Base-by-base conservation (phyloP, 2,888 invertebrate genomes). In the Gymnocheta viridis region DNA sequence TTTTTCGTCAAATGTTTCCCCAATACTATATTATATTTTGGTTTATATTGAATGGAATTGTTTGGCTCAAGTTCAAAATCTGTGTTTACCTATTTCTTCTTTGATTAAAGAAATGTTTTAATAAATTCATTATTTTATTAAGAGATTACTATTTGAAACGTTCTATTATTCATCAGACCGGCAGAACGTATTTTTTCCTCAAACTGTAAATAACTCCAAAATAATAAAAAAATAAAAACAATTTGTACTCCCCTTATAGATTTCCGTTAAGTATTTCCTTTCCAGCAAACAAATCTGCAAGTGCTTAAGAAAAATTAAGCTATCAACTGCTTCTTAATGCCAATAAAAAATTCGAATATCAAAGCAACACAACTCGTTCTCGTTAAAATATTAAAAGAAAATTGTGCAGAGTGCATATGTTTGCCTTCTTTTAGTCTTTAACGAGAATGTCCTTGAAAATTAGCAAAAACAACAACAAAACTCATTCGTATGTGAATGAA, bases 371-470 rank as follows among this genome's bases (percentile, higher is more conserved):
- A 56, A 58, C 54, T 74, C 64, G 41, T 74, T 74, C 54, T 41
- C 74, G 29, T 44, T 54, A 44, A 54, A 54, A 73, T 62, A 51
- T 64, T 74, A 4, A 17, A 60, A 12, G 9, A 49, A 51, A 35
- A 32, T 7, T 41, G 22, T 12, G 12, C 22, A 60, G 7, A 60
- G 44, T 51, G 41, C 41, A 44, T 72, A 19, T 44, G 56, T 74
- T 64, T 54, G n/a, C 49, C 44, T 58, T n/a, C 58, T 56, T 56
- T n/a, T 56, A 27, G 19, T 29, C 56, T 41, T 69, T 56, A 72
- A 76, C 29, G 12, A 32, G n/a, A 29, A 32, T 56, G 64, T 66
- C 76, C 66, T 66, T 76, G 66, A 76, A 76, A 56, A 56, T 66
- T 41, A 44, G 17, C 10, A 60, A 17, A n/a, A 58, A 35, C 9